These are phyloP conservation scores for Atta colombica DNA, from an alignment of 1,140 invertebrate species.

Conservation along the genomic window DNA sequence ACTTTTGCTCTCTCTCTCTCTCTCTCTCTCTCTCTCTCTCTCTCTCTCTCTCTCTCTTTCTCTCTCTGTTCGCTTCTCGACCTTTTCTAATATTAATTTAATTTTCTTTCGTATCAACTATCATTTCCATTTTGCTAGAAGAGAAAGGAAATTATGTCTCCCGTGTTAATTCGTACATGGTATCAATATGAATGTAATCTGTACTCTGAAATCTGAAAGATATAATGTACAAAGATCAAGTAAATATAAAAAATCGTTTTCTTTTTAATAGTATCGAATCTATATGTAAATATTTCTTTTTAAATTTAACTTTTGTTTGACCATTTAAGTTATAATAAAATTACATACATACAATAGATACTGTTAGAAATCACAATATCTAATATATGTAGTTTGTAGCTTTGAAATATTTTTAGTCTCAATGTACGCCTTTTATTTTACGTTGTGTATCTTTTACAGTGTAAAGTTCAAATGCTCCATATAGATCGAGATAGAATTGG, in stretches of 20 bases:
- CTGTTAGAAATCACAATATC: not conserved
- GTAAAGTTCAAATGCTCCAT: constrained; percentile 19
- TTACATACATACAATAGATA: not conserved
- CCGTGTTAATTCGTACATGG: not conserved
- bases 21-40: too few species aligned
- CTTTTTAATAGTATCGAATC: not conserved
- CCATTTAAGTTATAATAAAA: not conserved
- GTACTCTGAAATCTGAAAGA: not conserved
- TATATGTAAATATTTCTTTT: too few species aligned
- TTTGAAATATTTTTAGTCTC: not conserved
- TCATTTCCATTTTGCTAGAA: not conserved
- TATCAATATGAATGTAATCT: constrained; percentile 1
- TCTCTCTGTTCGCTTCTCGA: constrained; percentile 27
- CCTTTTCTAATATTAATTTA: constrained; percentile 44
- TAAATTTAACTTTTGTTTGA: not conserved
- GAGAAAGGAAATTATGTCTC: constrained; percentile 12
- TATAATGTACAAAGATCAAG: not conserved
- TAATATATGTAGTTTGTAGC: not conserved
- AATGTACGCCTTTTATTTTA: not conserved
- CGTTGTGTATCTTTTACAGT: not conserved
- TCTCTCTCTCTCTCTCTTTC: not conserved
- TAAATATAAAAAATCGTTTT: not conserved
- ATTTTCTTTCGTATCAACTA: constrained; percentile 12
- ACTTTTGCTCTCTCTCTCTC: not conserved
- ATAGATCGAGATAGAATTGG: constrained; percentile 11